phyloP scores from a whole-genome alignment of 2,797 vertebrate species.

The Okamejei kenojei region DNA sequence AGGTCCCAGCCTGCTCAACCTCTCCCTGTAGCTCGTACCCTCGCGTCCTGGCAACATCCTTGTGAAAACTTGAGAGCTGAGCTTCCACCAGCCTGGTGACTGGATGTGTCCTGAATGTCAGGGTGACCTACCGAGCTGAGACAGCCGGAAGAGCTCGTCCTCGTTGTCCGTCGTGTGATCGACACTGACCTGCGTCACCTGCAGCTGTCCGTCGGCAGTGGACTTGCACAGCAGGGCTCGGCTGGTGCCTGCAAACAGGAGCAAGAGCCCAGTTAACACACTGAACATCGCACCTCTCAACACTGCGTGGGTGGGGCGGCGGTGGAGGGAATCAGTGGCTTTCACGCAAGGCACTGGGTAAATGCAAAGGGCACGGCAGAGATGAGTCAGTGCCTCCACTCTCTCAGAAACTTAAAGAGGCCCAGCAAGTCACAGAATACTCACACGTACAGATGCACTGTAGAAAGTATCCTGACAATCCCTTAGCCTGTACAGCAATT shows the following conservation, averaged over 20 bases:
- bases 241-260: conserved; percentile 71
- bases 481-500: too few species aligned
- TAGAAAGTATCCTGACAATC: too few species aligned
- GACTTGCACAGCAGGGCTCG: conserved; percentile 86
- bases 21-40: too few species aligned
- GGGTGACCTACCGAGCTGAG: conserved; percentile 72
- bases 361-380: background rate
- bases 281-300: background rate
- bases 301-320: background rate
- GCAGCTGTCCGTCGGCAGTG: conserved; percentile 81
- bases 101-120: fast-evolving
- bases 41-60: too few species aligned
- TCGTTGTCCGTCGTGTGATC: conserved; percentile 87
- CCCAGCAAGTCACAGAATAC: too few species aligned
- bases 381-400: too few species aligned
- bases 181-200: conserved; percentile 86
- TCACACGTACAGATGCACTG: too few species aligned
- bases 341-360: too few species aligned
- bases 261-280: background rate
- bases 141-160: conserved; percentile 85
- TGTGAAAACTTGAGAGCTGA: background rate
- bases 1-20: too few species aligned
- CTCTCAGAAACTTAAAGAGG: too few species aligned
- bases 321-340: too few species aligned
- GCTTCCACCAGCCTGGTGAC: background rate